Percentiles rank a stretch among this genome's conserved stretches.
Evolutionary conservation across 2,797 vertebrate genomes (phyloP).

Genomic region (Benthosema pterotum): DNA sequence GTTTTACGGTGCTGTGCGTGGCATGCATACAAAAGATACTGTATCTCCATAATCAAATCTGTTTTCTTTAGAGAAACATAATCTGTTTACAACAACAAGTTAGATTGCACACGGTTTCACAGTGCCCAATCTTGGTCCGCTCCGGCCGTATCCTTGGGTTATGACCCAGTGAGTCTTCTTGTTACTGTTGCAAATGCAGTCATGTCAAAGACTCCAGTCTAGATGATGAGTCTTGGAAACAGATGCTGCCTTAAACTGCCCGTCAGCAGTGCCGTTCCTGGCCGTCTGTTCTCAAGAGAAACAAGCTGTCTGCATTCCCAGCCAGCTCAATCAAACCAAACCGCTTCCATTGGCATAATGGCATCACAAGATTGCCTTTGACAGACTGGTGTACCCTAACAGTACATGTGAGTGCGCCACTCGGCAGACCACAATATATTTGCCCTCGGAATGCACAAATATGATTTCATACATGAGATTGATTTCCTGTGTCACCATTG

Average conservation of each 20-base stretch:
- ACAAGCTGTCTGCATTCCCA: constrained; percentile 68
- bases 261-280: constrained; percentile 67
- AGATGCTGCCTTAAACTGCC: constrained; percentile 73
- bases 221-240: constrained; percentile 66
- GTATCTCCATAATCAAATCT: no score
- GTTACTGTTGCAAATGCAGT: constrained; percentile 62
- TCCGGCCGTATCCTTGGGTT: constrained; percentile 26
- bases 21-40: no score
- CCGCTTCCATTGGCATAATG: constrained; percentile 56
- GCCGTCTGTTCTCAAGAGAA: constrained; percentile 69
- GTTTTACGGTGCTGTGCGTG: no score
- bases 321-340: constrained; percentile 69
- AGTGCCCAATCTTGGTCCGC: no score
- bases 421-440: constrained; percentile 31
- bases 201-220: constrained; percentile 61
- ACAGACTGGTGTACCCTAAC: constrained; percentile 46
- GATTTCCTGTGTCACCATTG: constrained; percentile 42
- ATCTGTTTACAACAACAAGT: no score
- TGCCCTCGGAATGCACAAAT: constrained; percentile 40
- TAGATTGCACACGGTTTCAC: no score
- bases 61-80: no score
- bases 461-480: constrained; percentile 45
- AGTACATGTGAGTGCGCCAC: constrained; percentile 39
- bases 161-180: constrained; percentile 45
- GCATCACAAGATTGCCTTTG: constrained; percentile 62